phyloP scores from a whole-genome alignment of 1,140 invertebrate species.

The Dinothrombium tinctorium region DNA sequence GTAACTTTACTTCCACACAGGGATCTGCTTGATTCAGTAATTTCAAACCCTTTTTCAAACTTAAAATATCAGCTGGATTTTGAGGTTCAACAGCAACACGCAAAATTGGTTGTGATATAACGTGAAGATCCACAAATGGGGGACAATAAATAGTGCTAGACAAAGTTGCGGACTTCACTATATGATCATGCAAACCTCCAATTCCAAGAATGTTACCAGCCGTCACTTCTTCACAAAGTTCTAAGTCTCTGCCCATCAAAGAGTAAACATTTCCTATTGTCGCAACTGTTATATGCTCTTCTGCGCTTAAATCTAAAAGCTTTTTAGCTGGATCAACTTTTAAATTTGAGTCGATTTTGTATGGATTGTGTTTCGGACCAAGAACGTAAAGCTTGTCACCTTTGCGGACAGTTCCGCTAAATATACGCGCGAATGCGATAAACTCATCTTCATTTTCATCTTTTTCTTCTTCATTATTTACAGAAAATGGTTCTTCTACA shows the following conservation, averaged over 20 bases:
- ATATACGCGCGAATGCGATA: slow-evolving; percentile 77
- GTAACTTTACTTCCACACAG: slow-evolving; percentile 64
- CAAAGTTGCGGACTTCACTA: slow-evolving; percentile 75
- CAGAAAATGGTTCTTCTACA: background rate
- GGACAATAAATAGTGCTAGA: slow-evolving; percentile 58
- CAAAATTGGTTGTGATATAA: slow-evolving; percentile 52
- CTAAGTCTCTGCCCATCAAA: slow-evolving; percentile 78
- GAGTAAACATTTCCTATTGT: slow-evolving; percentile 52
- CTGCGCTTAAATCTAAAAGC: slow-evolving; percentile 37
- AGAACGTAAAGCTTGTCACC: slow-evolving; percentile 60
- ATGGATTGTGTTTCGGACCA: slow-evolving; percentile 68
- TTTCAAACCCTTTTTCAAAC: slow-evolving; percentile 51
- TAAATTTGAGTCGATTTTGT: slow-evolving; percentile 1
- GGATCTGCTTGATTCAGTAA: slow-evolving; percentile 74
- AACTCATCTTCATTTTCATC: slow-evolving; percentile 33
- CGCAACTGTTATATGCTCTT: slow-evolving; percentile 33
- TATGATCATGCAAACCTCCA: slow-evolving; percentile 56
- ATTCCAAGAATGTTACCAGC: slow-evolving; percentile 80
- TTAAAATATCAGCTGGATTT: slow-evolving; percentile 49
- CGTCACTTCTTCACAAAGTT: slow-evolving; percentile 45
- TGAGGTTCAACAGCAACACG: slow-evolving; percentile 80
- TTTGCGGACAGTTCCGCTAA: slow-evolving; percentile 54
- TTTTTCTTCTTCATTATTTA: background rate
- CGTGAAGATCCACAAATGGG: slow-evolving; percentile 60
- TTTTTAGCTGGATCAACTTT: slow-evolving; percentile 28